A percentile compares a stretch with the other conserved stretches of the same genome.
phyloP scores from a whole-genome alignment of 1,140 invertebrate genomes.

The Lerema accius region DNA sequence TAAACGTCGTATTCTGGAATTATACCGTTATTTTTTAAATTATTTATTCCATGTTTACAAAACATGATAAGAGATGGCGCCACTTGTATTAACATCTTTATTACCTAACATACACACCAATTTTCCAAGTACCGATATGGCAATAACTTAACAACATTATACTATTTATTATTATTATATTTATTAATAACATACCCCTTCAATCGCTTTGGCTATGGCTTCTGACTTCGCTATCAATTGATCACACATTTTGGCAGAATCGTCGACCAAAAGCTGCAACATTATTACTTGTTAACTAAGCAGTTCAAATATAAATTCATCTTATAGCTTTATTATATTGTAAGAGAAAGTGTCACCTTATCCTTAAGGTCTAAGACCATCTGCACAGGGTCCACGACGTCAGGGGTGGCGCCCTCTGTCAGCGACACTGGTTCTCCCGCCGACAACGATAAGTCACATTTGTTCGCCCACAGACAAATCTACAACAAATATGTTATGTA shows the following conservation, averaged over 20 bases:
- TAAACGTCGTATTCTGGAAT: constrained; percentile 64
- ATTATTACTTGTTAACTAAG: constrained; percentile 6
- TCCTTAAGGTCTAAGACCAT: constrained; percentile 85
- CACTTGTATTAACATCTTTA: constrained; percentile 39
- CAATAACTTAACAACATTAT: too few relatives aligned
- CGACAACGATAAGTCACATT: constrained; percentile 95
- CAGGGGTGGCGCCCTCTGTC: constrained; percentile 18
- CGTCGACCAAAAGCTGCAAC: constrained; percentile 64
- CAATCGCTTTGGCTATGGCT: constrained; percentile 48
- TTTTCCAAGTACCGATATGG: too few relatives aligned
- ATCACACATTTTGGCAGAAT: constrained; percentile 55
- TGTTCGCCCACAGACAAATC: constrained; percentile 89
- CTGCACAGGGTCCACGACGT: constrained; percentile 83
- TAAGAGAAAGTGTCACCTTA: too few relatives aligned
- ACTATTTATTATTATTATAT: too few relatives aligned
- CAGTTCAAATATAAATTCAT: too few relatives aligned
- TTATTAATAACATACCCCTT: constrained; percentile 60
- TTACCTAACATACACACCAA: too few relatives aligned
- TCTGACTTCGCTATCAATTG: constrained; percentile 51
- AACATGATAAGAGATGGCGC: constrained; percentile 2
- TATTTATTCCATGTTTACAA: constrained; percentile 7
- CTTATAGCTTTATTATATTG: too few relatives aligned
- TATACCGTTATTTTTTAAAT: constrained; percentile 18
- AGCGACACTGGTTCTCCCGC: constrained; percentile 82
- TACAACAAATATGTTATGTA: constrained; percentile 42